Conservation (phyloP, 2,797 vertebrate genomes). For the Arrhamphus sclerolepis region DNA sequence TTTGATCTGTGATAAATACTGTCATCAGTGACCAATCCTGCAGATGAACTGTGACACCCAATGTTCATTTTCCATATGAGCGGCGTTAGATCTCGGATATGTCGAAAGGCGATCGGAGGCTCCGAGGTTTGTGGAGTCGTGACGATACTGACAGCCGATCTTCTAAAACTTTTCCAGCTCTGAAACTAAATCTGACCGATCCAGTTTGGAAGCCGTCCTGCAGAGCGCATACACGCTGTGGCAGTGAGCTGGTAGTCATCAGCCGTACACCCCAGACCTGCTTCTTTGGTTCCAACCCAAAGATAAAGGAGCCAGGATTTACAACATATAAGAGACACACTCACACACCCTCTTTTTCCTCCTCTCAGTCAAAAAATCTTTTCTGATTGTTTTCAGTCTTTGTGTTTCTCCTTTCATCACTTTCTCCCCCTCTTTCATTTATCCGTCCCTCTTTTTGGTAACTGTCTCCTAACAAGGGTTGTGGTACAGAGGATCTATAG, state of each 20-base stretch:
- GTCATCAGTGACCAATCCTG: conserved; percentile 11
- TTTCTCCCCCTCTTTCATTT: conserved; percentile 30
- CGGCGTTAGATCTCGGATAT: conserved; percentile 35
- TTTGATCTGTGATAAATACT: conserved; percentile 33
- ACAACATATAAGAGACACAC: conserved; percentile 47
- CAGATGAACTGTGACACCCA: conserved; percentile 45
- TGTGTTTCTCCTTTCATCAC: conserved; percentile 30
- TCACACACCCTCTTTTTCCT: conserved; percentile 14
- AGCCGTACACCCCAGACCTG: conserved; percentile 33
- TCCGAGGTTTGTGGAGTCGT: conserved; percentile 28
- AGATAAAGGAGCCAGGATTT: conserved; percentile 55
- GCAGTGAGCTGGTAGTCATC: conserved; percentile 63
- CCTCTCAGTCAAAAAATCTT: conserved; percentile 3
- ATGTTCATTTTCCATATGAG: conserved; percentile 52
- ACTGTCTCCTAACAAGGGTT: conserved; percentile 44
- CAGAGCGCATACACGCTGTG: not conserved
- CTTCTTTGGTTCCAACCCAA: conserved; percentile 30
- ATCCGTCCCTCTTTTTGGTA: conserved; percentile 36
- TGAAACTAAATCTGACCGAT: conserved; percentile 60
- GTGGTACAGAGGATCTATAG: conserved; percentile 61
- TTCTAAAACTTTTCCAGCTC: conserved; percentile 51
- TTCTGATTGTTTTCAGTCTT: not conserved
- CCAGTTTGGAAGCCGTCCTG: conserved; percentile 23
- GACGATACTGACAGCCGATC: conserved; percentile 49
- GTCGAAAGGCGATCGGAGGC: conserved; percentile 5